Conservation (phyloP, 2,888 invertebrate species). For the Chaitophorus viminalis region DNA sequence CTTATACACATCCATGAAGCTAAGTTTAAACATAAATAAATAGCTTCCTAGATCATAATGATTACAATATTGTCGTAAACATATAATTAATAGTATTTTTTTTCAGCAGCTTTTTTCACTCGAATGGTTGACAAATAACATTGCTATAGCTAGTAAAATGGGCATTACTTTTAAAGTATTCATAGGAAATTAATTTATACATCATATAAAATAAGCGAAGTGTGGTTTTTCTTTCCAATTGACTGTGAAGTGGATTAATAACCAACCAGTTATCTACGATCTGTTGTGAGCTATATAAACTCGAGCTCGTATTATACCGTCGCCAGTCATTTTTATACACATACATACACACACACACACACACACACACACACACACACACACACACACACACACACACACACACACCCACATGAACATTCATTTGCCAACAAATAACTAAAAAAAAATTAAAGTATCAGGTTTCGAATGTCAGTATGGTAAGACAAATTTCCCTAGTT, state of each 20-base stretch:
- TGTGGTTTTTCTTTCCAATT: constrained; percentile 47
- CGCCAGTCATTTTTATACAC: constrained; percentile 33
- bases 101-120: constrained; percentile 22
- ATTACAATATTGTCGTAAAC: constrained; percentile 47
- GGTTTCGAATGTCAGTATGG: constrained; percentile 25
- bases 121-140: constrained; percentile 58
- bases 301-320: constrained; percentile 16
- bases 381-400: not conserved
- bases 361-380: not conserved
- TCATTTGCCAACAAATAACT: constrained; percentile 2
- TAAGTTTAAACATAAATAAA: constrained; percentile 20
- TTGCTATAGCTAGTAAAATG: constrained; percentile 4
- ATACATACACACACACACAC: not conserved
- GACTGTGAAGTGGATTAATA: constrained; percentile 61
- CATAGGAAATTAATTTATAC: constrained; percentile 56
- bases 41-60: constrained; percentile 44
- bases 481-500: constrained; percentile 22
- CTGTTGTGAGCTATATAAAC: constrained; percentile 25
- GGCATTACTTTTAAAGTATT: constrained; percentile 31
- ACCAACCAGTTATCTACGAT: constrained; percentile 59
- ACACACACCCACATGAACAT: not conserved
- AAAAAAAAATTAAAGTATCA: constrained; percentile 53
- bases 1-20: not conserved
- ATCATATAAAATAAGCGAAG: constrained; percentile 49
- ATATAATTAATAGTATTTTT: constrained; percentile 38